Evolutionary conservation across 2,113 vertebrate genomes (phyloP), one percentile per base, ranked within the genome.

Genomic region (Ciconia stormi): DNA sequence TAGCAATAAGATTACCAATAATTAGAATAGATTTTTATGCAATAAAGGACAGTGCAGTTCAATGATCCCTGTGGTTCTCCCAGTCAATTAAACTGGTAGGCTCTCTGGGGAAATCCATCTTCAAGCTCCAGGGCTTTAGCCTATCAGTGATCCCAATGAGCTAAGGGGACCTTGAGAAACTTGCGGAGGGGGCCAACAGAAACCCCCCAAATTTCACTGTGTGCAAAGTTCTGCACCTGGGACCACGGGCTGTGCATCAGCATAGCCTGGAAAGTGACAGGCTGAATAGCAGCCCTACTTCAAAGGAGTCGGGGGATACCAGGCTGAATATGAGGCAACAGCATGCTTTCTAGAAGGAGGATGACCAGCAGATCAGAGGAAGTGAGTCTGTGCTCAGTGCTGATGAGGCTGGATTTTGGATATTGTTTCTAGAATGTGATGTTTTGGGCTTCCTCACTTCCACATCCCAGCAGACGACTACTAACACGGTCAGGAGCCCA

Each of bases 201-300:
- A 61, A 52, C 11, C 19, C 10, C 44, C 6, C 7, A 0, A 40
- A 8, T 9, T 34, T 44, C 21, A 2, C 6, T 6, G 2, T 38
- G 34, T 36, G 25, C 26, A 2, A 20, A 52, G 30, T 70, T 66
- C 46, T 62, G 49, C 0, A 0, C 18, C 30, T 2, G 1, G 13
- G 21, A 13, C 42, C 9, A 0, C 6, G 8, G 23, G 13, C 52
- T 53, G 36, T 63, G 17, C 16, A 2, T 50, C 74, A 23, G 62
- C 25, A 55, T 7, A 23, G 15, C 42, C 42, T 58, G 42, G 40
- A 42, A 58, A 49, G 27, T 6, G 32, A 32, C 0, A 1, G 34
- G 30, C 40, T 65, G 30, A 42, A n/a, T 14, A 61, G 23, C 81
- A 59, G 44, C 76, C 52, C 40, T 69, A 11, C 58, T 49, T 65